phyloP scores from a whole-genome alignment of 2,888 invertebrate species.

The Drosophila flavopinicola region DNA sequence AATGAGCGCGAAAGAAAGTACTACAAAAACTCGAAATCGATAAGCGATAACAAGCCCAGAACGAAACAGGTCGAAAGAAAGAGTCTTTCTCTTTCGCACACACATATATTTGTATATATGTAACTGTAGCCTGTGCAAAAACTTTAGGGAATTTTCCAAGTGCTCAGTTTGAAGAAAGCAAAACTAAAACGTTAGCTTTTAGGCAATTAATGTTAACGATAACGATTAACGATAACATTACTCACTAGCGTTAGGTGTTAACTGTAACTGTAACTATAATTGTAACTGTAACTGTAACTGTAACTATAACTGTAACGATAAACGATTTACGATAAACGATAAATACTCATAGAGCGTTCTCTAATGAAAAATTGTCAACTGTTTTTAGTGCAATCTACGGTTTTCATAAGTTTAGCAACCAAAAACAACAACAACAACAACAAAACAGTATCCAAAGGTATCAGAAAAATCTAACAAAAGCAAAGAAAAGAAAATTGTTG shows the following conservation, averaged over 20 bases:
- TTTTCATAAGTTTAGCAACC: slow-evolving; percentile 75
- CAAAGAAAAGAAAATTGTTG: slow-evolving; percentile 45
- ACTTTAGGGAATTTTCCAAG: slow-evolving; percentile 74
- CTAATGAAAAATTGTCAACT: slow-evolving; percentile 61
- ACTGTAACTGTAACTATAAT: slow-evolving; percentile 48
- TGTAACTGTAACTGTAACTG: slow-evolving; percentile 30
- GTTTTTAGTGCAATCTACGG: slow-evolving; percentile 80
- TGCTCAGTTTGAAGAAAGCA: slow-evolving; percentile 54
- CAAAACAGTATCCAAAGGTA: slow-evolving; percentile 15
- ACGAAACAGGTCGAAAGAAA: slow-evolving; percentile 5
- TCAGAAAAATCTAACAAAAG: slow-evolving; percentile 17
- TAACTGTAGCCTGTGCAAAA: slow-evolving; percentile 42
- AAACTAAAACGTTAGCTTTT: slow-evolving; percentile 37
- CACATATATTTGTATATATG: slow-evolving; percentile 1
- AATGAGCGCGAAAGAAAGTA: too few relatives aligned
- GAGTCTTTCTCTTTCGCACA: background rate
- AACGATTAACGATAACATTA: slow-evolving; percentile 41
- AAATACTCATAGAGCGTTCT: slow-evolving; percentile 56
- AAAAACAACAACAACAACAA: slow-evolving; percentile 32
- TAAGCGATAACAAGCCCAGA: slow-evolving; percentile 3
- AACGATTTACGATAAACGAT: slow-evolving; percentile 43
- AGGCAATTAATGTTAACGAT: slow-evolving; percentile 40
- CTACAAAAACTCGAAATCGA: slow-evolving; percentile 5
- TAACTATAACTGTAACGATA: slow-evolving; percentile 33
- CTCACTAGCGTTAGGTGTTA: slow-evolving; percentile 30